phyloP scores from a whole-genome alignment of 2,888 invertebrate species.

The Agrilus cyanescens region DNA sequence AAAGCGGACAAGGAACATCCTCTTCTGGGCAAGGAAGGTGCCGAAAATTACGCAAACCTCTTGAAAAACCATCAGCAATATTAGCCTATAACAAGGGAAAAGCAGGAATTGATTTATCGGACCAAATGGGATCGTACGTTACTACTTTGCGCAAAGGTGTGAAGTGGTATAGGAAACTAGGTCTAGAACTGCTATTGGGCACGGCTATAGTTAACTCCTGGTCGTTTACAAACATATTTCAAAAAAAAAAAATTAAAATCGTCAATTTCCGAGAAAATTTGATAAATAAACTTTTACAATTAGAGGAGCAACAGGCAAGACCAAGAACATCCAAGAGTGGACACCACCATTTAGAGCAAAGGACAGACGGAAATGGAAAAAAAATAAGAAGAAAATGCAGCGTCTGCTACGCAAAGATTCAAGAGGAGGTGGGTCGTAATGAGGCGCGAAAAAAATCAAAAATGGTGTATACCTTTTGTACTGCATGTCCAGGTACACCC shows the following conservation, averaged over 20 bases:
- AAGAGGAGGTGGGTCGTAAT: conserved; percentile 11
- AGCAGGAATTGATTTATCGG: conserved; percentile 23
- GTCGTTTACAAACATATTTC: conserved; percentile 15
- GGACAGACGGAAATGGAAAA: conserved; percentile 9
- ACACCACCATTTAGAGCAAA: conserved; percentile 4
- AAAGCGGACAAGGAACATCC: too few species aligned
- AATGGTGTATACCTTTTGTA: conserved; percentile 14
- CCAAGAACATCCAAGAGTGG: conserved; percentile 6
- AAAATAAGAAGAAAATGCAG: conserved; percentile 15
- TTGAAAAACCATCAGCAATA: conserved; percentile 19
- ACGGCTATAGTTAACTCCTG: conserved; percentile 16
- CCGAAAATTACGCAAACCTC: conserved; percentile 1
- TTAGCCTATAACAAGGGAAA: conserved; percentile 23
- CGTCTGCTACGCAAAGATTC: conserved; percentile 12
- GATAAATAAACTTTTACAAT: conserved; percentile 9
- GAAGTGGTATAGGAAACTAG: conserved; percentile 18
- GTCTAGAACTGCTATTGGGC: conserved; percentile 14
- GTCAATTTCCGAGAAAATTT: conserved; percentile 13
- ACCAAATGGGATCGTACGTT: conserved; percentile 23
- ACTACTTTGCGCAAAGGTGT: conserved; percentile 20
- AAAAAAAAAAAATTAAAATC: conserved; percentile 15
- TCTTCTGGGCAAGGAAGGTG: conserved; percentile 2
- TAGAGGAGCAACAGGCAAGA: not conserved
- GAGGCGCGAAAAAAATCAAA: conserved; percentile 14
- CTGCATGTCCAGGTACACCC: conserved; percentile 10